phyloP scores from a whole-genome alignment of 2,888 invertebrate species.

The Ferrisia virgata region DNA sequence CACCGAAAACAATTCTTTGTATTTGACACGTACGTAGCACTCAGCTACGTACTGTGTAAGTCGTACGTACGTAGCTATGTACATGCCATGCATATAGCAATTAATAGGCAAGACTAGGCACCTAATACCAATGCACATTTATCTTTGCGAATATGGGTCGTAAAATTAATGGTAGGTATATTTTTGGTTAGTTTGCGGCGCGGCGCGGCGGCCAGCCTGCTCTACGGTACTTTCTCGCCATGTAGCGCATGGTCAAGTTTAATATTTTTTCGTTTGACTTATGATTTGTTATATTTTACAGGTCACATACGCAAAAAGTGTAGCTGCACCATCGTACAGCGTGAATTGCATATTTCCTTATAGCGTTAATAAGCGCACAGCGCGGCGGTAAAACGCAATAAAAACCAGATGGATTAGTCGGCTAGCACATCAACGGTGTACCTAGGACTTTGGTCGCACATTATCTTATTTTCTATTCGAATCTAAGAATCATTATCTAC shows the following conservation, averaged over 20 bases:
- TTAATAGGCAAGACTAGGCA: too few relatives aligned
- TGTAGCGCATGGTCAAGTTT: background rate
- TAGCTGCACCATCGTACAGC: background rate
- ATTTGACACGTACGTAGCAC: too few relatives aligned
- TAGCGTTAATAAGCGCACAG: background rate
- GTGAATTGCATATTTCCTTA: background rate
- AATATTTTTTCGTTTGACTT: conserved; percentile 7
- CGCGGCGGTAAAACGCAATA: background rate
- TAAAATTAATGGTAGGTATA: background rate
- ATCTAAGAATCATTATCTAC: too few relatives aligned
- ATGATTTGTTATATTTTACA: conserved; percentile 6
- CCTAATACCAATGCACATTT: too few relatives aligned
- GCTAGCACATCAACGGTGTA: background rate
- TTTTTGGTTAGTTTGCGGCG: background rate
- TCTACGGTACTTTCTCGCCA: background rate
- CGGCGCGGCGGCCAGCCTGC: background rate
- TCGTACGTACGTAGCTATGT: too few relatives aligned
- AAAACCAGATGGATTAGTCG: background rate
- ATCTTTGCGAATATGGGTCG: background rate
- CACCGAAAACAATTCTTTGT: background rate
- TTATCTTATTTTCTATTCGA: too few relatives aligned
- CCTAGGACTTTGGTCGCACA: too few relatives aligned
- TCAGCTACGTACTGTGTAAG: too few relatives aligned
- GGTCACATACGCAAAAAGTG: background rate
- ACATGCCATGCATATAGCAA: too few relatives aligned